Percentiles rank a stretch among this genome's conserved stretches.
These are phyloP conservation scores for Drosophila dunni DNA, from an alignment of 1,140 invertebrate species.

Conservation along the genomic window DNA sequence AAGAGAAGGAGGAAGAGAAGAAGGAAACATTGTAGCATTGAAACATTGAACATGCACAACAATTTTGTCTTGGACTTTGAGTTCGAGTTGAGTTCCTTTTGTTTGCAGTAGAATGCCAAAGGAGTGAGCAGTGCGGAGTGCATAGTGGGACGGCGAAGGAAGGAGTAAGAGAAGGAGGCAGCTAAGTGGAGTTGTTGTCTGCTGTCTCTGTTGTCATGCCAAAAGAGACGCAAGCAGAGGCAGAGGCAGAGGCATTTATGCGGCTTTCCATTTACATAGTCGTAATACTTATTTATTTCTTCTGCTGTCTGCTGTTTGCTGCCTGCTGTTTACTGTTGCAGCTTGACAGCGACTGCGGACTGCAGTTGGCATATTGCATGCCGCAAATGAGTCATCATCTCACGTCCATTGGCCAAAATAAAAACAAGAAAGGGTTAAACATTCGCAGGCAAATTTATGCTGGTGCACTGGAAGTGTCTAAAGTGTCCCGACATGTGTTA, in stretches of 20 bases:
- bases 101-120: slow-evolving; percentile 25
- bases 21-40: slow-evolving; percentile 49
- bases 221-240: slow-evolving; percentile 31
- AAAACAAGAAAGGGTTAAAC: not conserved
- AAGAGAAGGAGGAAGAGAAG: not conserved
- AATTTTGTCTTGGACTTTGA: slow-evolving; percentile 71
- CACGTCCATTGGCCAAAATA: slow-evolving; percentile 2
- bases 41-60: slow-evolving; percentile 70
- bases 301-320: not conserved
- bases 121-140: not conserved
- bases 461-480: not conserved
- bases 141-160: not conserved
- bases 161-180: slow-evolving; percentile 2
- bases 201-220: slow-evolving; percentile 52
- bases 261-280: slow-evolving; percentile 80
- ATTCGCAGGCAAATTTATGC: slow-evolving; percentile 20
- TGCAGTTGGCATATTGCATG: slow-evolving; percentile 24
- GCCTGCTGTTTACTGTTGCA: slow-evolving; percentile 13
- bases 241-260: slow-evolving; percentile 63
- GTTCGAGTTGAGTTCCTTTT: slow-evolving; percentile 58
- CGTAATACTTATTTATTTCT: slow-evolving; percentile 68
- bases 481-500: not conserved
- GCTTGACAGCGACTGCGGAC: slow-evolving; percentile 30
- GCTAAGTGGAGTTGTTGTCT: slow-evolving; percentile 32
- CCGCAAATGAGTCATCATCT: slow-evolving; percentile 41